A percentile compares a stretch with the other conserved stretches of the same genome.
These are phyloP conservation scores for Lasius platythorax DNA, from an alignment of 2,888 invertebrate genomes.

Conservation along the genomic window DNA sequence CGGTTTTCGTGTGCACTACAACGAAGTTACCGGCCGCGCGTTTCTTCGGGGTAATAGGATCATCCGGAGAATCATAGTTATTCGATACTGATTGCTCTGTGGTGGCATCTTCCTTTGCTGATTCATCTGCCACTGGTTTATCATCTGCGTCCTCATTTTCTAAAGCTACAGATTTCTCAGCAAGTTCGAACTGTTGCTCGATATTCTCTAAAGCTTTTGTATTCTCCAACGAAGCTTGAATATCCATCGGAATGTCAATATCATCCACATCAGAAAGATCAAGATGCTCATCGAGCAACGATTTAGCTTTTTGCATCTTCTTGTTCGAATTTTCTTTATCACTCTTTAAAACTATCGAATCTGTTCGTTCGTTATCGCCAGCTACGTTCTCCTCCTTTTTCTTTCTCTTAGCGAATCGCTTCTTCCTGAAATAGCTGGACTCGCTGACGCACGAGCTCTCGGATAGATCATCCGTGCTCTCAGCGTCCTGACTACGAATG, in stretches of 20 bases:
- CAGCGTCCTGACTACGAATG: slow-evolving; percentile 22
- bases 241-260: slow-evolving; percentile 62
- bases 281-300: slow-evolving; percentile 68
- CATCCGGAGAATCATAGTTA: slow-evolving; percentile 63
- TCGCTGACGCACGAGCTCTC: slow-evolving; percentile 69
- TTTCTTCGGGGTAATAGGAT: slow-evolving; percentile 75
- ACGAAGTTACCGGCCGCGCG: slow-evolving; percentile 81
- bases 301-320: slow-evolving; percentile 69
- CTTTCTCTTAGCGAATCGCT: slow-evolving; percentile 68
- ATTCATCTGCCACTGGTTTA: neutral
- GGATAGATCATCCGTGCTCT: slow-evolving; percentile 64
- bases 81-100: slow-evolving; percentile 14
- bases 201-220: slow-evolving; percentile 16
- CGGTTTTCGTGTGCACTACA: slow-evolving; percentile 83
- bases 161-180: neutral
- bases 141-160: neutral
- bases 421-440: slow-evolving; percentile 65
- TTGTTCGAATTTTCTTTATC: slow-evolving; percentile 55
- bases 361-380: slow-evolving; percentile 50
- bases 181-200: neutral
- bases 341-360: slow-evolving; percentile 58
- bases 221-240: slow-evolving; percentile 36
- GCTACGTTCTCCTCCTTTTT: slow-evolving; percentile 63
- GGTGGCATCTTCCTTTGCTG: neutral
- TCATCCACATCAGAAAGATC: slow-evolving; percentile 63